phyloP scores from a whole-genome alignment of 2,797 vertebrate species.

The Oreochromis mossambicus region DNA sequence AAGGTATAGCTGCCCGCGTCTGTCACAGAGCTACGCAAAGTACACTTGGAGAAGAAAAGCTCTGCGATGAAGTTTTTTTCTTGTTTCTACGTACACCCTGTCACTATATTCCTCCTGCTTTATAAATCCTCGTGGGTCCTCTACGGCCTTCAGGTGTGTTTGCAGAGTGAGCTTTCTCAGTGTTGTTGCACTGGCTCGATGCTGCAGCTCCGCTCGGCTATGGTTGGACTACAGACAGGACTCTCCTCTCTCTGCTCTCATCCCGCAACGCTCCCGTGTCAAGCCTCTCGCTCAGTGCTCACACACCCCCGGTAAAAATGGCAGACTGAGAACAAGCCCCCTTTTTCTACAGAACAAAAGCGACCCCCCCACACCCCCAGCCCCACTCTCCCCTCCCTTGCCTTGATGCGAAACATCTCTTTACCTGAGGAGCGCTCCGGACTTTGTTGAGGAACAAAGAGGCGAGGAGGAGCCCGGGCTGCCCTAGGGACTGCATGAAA shows the following conservation, averaged over 20 bases:
- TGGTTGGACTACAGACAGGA: slow-evolving; percentile 54
- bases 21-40: slow-evolving; percentile 32
- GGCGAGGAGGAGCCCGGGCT: slow-evolving; percentile 34
- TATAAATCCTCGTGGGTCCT: slow-evolving; percentile 34
- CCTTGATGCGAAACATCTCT: slow-evolving; percentile 66
- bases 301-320: slow-evolving; percentile 75
- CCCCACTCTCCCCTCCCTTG: slow-evolving; percentile 14
- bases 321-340: slow-evolving; percentile 80
- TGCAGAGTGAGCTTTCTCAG: neutral
- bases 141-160: slow-evolving; percentile 40
- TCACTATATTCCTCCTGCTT: neutral
- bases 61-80: neutral
- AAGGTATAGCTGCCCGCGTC: neutral
- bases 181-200: slow-evolving; percentile 41
- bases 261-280: slow-evolving; percentile 75
- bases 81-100: neutral
- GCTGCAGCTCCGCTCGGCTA: slow-evolving; percentile 59
- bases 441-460: neutral
- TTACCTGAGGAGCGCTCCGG: slow-evolving; percentile 71
- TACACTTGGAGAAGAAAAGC: slow-evolving; percentile 53
- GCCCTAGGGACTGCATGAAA: neutral
- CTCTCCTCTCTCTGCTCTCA: slow-evolving; percentile 70
- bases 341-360: slow-evolving; percentile 80
- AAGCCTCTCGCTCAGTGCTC: slow-evolving; percentile 48
- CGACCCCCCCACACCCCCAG: slow-evolving; percentile 31